phyloP scores from a whole-genome alignment of 2,797 vertebrate species.

The Chrysocyon brachyurus region DNA sequence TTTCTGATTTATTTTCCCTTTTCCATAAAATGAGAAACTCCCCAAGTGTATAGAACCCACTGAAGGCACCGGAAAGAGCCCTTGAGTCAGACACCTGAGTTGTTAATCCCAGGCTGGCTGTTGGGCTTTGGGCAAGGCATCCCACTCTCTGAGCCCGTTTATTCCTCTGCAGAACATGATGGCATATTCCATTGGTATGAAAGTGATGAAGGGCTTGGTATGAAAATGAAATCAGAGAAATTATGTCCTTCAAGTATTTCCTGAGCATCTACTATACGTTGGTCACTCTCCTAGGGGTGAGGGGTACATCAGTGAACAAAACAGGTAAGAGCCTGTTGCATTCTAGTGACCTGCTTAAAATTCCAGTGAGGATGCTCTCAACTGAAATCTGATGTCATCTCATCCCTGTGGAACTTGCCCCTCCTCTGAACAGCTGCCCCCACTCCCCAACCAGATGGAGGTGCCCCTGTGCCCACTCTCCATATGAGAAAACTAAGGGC shows the following conservation, averaged over 20 bases:
- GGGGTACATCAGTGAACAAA: neutral
- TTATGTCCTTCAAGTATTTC: neutral
- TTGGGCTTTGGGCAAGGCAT: neutral
- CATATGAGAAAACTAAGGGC: neutral
- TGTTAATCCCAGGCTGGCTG: neutral
- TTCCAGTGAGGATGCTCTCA: neutral
- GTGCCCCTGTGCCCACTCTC: neutral
- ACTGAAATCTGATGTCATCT: neutral
- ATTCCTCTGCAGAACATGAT: neutral
- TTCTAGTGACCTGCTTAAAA: neutral
- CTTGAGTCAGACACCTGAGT: neutral
- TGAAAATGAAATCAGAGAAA: neutral
- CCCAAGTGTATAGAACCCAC: neutral
- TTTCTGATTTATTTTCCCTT: constrained; percentile 12
- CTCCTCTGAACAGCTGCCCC: neutral
- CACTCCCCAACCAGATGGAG: neutral
- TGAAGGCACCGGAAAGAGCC: neutral
- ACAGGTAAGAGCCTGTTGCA: neutral
- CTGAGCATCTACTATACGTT: neutral
- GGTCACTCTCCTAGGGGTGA: neutral
- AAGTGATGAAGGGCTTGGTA: neutral
- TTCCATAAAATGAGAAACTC: neutral
- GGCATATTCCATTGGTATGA: neutral
- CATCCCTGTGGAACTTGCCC: neutral
- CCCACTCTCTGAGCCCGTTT: neutral